Percentiles rank a stretch among this genome's conserved stretches.
These are phyloP conservation scores for Hipparchia sbordonii DNA, from an alignment of 2,888 invertebrate genomes.

Conservation along the genomic window DNA sequence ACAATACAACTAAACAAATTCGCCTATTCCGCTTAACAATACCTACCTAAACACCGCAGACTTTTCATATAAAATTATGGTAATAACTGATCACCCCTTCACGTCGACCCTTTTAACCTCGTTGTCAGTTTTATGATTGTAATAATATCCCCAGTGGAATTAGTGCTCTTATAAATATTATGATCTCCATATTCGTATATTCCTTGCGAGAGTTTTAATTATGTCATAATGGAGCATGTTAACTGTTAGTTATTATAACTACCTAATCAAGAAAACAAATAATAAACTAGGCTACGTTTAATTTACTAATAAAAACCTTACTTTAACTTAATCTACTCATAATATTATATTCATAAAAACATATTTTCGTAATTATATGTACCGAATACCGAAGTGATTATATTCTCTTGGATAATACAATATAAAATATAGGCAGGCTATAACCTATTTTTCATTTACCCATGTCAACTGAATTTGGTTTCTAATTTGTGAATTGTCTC, in stretches of 20 bases:
- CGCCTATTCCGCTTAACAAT: not conserved
- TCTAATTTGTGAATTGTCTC: too few species aligned
- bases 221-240: not conserved
- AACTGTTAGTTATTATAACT: not conserved
- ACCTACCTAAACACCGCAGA: not conserved
- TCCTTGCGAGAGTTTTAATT: not conserved
- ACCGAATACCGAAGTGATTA: too few species aligned
- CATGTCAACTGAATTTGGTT: too few species aligned
- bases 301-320: too few species aligned
- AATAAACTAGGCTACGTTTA: too few species aligned
- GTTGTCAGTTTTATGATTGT: not conserved
- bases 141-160: not conserved
- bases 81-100: not conserved
- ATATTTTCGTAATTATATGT: too few species aligned
- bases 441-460: too few species aligned
- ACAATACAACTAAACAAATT: too few species aligned
- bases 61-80: not conserved
- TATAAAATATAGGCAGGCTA: too few species aligned
- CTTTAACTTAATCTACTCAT: too few species aligned
- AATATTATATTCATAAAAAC: too few species aligned
- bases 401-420: too few species aligned
- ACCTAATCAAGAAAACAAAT: not conserved
- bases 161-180: not conserved
- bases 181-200: not conserved
- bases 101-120: not conserved